phyloP scores from a whole-genome alignment of 2,797 vertebrate genomes.

The Chelon labrosus region DNA sequence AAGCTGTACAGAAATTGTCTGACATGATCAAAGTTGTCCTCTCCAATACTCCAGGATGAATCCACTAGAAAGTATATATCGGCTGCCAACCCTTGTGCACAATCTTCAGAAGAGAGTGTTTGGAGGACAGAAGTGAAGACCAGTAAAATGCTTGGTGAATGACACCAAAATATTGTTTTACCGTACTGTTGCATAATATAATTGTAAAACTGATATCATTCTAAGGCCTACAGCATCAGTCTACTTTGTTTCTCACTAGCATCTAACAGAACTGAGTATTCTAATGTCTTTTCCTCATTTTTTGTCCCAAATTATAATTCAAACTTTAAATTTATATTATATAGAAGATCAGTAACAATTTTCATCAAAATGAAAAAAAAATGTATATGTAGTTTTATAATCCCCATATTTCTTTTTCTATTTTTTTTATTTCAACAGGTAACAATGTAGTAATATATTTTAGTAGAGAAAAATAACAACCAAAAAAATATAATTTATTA shows the following conservation, averaged over 20 bases:
- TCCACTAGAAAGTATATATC: slow-evolving; percentile 97
- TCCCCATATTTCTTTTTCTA: not conserved
- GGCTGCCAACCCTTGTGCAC: slow-evolving; percentile 85
- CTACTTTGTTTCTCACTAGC: slow-evolving; percentile 16
- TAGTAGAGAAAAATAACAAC: not conserved
- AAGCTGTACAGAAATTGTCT: slow-evolving; percentile 90
- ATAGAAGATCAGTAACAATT: slow-evolving; percentile 20
- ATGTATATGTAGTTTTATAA: not conserved
- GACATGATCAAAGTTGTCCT: slow-evolving; percentile 91
- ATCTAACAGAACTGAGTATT: slow-evolving; percentile 9
- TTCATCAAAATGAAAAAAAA: slow-evolving; percentile 1
- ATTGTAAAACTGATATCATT: slow-evolving; percentile 5
- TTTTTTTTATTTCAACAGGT: slow-evolving; percentile 6
- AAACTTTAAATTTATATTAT: slow-evolving; percentile 2
- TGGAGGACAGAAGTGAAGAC: slow-evolving; percentile 78
- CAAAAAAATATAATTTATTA: not conserved
- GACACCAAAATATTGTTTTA: slow-evolving; percentile 20
- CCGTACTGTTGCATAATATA: slow-evolving; percentile 16
- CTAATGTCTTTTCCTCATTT: not conserved
- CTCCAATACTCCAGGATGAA: slow-evolving; percentile 90
- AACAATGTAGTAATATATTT: slow-evolving; percentile 1
- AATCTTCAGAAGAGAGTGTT: slow-evolving; percentile 88
- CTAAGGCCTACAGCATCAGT: slow-evolving; percentile 11
- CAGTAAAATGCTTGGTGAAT: slow-evolving; percentile 57
- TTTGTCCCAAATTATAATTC: not conserved